A percentile compares a stretch with the other conserved stretches of the same genome.
Evolutionary conservation across 1,140 invertebrate genomes (phyloP).

Genomic region (Macrobrachium rosenbergii): DNA sequence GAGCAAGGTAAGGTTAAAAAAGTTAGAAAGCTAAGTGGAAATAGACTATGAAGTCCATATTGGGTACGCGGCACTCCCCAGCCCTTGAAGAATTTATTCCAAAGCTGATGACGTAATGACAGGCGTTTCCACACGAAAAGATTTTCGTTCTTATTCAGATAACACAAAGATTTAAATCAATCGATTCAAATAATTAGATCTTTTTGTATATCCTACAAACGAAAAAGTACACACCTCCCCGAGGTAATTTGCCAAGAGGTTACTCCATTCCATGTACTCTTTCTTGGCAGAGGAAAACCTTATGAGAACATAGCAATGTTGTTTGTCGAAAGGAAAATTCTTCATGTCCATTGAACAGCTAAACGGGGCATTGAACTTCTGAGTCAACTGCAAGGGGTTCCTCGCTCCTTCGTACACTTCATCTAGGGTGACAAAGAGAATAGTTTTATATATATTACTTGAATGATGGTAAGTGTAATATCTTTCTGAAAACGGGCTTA

Average conservation of each 20-base stretch:
- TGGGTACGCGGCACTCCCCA: no score
- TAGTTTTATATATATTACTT: neutral
- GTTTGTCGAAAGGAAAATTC: slow-evolving; percentile 9
- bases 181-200: neutral
- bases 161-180: neutral
- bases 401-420: slow-evolving; percentile 15
- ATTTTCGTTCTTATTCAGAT: no score
- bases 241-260: slow-evolving; percentile 24
- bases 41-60: neutral
- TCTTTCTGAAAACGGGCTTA: no score
- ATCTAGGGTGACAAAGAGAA: neutral
- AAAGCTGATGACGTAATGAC: no score
- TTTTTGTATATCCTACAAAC: neutral
- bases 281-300: slow-evolving; percentile 34
- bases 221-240: slow-evolving; percentile 5
- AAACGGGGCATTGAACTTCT: slow-evolving; percentile 14
- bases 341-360: neutral
- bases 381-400: neutral
- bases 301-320: slow-evolving; percentile 37
- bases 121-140: no score
- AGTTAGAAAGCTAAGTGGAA: neutral
- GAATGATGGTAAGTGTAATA: neutral
- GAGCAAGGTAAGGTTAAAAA: neutral
- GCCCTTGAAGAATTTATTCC: neutral
- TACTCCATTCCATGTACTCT: slow-evolving; percentile 15